Conservation (phyloP, 2,888 invertebrate species). For the Adelphocoris suturalis region DNA sequence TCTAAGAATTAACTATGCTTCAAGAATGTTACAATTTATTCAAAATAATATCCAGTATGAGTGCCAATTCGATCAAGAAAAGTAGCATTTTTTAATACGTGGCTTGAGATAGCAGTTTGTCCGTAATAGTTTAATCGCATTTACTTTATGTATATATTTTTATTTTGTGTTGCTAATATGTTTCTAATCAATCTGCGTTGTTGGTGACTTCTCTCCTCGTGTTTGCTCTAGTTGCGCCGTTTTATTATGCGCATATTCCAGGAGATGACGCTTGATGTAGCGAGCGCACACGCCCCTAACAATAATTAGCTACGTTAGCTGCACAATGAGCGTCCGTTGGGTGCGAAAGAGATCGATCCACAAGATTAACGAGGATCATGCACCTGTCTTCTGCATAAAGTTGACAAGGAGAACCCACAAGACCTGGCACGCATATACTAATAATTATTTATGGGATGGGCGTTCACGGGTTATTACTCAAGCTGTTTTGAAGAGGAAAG, state of each 20-base stretch:
- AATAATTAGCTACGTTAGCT: constrained; percentile 3
- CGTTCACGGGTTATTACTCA: not conserved
- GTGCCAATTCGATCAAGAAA: not conserved
- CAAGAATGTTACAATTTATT: not conserved
- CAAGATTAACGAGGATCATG: constrained; percentile 30
- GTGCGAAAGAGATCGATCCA: constrained; percentile 22
- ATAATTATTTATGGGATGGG: constrained; percentile 28
- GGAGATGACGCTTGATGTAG: not conserved
- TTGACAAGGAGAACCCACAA: not conserved
- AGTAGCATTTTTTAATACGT: not conserved
- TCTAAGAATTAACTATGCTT: no score
- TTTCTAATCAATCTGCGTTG: not conserved
- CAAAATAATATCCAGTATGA: not conserved
- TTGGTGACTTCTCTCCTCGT: not conserved
- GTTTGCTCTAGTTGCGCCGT: not conserved
- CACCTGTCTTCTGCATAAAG: constrained; percentile 34
- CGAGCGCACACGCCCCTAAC: not conserved
- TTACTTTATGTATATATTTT: not conserved
- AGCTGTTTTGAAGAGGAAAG: not conserved
- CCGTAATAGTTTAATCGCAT: not conserved
- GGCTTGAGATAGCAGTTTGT: not conserved
- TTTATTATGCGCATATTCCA: constrained; percentile 11
- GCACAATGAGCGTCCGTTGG: constrained; percentile 8
- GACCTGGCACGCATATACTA: not conserved
- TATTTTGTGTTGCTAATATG: not conserved